Percentiles rank a stretch among this genome's conserved stretches.
These are phyloP conservation scores for Drosophila saltans DNA, from an alignment of 1,140 invertebrate genomes.

Conservation along the genomic window DNA sequence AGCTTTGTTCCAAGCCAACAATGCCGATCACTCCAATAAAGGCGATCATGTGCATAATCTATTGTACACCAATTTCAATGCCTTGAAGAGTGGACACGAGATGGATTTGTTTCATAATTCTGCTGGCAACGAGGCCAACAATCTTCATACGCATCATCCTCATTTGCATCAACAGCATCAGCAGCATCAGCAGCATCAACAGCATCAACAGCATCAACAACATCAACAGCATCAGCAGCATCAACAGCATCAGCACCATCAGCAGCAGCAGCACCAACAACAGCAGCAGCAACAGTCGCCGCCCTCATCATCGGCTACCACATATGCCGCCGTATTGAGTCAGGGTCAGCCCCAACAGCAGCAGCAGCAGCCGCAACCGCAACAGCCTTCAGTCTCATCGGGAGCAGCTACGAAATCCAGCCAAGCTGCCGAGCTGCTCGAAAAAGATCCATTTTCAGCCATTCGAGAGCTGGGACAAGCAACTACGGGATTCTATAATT, in stretches of 20 bases:
- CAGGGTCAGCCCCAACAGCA: constrained; percentile 65
- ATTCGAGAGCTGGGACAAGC: constrained; percentile 82
- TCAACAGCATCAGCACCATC: constrained; percentile 63
- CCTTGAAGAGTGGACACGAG: constrained; percentile 58
- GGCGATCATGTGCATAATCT: constrained; percentile 62
- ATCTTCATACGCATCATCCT: constrained; percentile 36
- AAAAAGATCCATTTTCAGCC: constrained; percentile 83
- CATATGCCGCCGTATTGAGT: constrained; percentile 83
- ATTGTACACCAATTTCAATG: constrained; percentile 74
- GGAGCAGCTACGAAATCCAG: constrained; percentile 39
- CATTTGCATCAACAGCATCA: constrained; percentile 51
- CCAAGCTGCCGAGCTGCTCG: constrained; percentile 53
- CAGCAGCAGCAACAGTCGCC: constrained; percentile 49
- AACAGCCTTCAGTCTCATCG: constrained; percentile 31
- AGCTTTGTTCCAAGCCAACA: constrained; percentile 74
- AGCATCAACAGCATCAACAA: no score
- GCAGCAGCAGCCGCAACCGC: constrained; percentile 39
- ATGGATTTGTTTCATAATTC: constrained; percentile 66
- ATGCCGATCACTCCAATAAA: constrained; percentile 62
- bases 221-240: constrained; percentile 39
- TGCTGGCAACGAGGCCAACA: constrained; percentile 26
- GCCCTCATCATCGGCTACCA: constrained; percentile 66
- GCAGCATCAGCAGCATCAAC: constrained; percentile 39
- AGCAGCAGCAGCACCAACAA: constrained; percentile 32
- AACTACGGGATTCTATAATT: constrained; percentile 82